Conservation (phyloP, 1,140 invertebrate species). For the Stenopsyche tienmushanensis region DNA sequence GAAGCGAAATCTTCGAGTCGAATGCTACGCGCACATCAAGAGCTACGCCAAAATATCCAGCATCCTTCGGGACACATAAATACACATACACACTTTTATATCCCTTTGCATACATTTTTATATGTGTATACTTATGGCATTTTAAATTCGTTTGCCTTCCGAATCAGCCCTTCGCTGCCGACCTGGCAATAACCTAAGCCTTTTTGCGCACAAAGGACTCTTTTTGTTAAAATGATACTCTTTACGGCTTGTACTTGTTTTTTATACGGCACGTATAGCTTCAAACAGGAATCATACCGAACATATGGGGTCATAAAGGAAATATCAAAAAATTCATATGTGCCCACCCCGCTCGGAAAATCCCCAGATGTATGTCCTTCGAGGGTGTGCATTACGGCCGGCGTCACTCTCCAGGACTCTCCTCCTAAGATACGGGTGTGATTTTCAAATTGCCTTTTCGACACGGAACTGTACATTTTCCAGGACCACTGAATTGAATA, state of each 20-base stretch:
- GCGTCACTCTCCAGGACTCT: too few relatives aligned
- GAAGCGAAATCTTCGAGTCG: too few relatives aligned
- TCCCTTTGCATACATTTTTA: too few relatives aligned
- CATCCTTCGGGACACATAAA: too few relatives aligned
- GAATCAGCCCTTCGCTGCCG: not conserved
- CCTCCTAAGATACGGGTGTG: too few relatives aligned
- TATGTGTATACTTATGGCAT: not conserved
- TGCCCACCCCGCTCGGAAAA: not conserved
- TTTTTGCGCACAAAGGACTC: not conserved
- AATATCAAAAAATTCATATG: constrained; percentile 27
- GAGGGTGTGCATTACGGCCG: not conserved
- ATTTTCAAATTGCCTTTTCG: too few relatives aligned
- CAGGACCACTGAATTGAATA: too few relatives aligned
- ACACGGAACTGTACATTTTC: too few relatives aligned
- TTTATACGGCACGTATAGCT: constrained; percentile 22
- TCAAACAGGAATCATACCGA: constrained; percentile 30
- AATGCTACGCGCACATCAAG: too few relatives aligned
- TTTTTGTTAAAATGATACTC: constrained; percentile 31
- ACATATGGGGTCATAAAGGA: constrained; percentile 25
- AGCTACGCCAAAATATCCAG: too few relatives aligned
- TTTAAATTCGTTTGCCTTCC: not conserved
- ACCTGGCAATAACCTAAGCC: constrained; percentile 6
- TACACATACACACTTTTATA: too few relatives aligned
- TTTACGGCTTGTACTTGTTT: constrained; percentile 25
- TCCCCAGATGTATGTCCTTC: not conserved